These are phyloP conservation scores for Arrhamphus sclerolepis DNA, from an alignment of 2,797 vertebrate genomes.

Conservation along the genomic window DNA sequence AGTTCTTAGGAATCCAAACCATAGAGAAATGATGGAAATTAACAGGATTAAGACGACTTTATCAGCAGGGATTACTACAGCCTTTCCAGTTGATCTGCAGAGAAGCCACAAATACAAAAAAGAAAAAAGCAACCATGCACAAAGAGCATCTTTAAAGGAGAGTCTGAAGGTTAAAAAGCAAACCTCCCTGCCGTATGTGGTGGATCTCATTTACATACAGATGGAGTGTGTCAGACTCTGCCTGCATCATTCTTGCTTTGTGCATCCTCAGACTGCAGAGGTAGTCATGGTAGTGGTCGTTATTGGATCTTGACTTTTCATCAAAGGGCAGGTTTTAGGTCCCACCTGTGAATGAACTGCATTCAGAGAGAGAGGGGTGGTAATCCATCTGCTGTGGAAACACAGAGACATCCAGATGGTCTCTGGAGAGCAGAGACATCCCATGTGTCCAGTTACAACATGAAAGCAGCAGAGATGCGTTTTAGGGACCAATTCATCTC, in stretches of 20 bases:
- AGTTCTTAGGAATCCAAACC: no score
- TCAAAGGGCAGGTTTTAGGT: conserved; percentile 71
- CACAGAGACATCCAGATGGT: conserved; percentile 70
- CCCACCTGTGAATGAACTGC: conserved; percentile 78
- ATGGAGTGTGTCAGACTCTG: conserved; percentile 68
- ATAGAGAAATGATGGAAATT: no score
- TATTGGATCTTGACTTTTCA: conserved; percentile 57
- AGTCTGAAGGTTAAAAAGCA: conserved; percentile 7
- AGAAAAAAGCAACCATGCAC: neutral
- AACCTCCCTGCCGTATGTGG: neutral
- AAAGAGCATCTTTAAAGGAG: conserved; percentile 2
- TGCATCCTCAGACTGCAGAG: conserved; percentile 60
- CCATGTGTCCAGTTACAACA: conserved; percentile 79
- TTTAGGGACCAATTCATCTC: conserved; percentile 35
- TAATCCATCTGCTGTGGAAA: conserved; percentile 68
- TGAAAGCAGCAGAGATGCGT: conserved; percentile 70
- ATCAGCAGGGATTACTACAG: no score
- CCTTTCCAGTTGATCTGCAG: no score
- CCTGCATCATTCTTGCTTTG: conserved; percentile 65
- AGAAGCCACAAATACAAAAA: neutral
- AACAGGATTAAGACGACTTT: no score
- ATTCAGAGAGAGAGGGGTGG: conserved; percentile 65
- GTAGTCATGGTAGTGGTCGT: conserved; percentile 23
- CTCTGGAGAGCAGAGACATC: conserved; percentile 68
- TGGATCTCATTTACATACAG: conserved; percentile 80